Evolutionary conservation across 2,888 invertebrate species (phyloP).

Genomic region (Pyrocoelia pectoralis): DNA sequence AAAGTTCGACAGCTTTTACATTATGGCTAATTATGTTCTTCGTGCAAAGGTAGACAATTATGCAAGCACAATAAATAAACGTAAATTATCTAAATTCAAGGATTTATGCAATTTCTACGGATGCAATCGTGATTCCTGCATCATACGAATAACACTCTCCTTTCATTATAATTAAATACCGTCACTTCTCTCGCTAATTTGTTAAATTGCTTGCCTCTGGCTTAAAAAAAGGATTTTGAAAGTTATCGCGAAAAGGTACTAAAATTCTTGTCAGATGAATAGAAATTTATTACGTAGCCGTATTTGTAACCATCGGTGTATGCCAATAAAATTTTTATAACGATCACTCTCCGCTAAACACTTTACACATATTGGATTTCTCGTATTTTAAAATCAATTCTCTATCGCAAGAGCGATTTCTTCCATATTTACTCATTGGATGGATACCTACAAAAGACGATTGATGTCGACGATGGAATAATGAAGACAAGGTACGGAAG

Average conservation of each 20-base stretch:
- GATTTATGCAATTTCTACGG: slow-evolving; percentile 25
- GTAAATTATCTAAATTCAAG: slow-evolving; percentile 14
- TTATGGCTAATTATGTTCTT: slow-evolving; percentile 21
- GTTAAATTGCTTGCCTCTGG: background rate
- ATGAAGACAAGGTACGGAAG: slow-evolving; percentile 29
- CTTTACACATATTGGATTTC: slow-evolving; percentile 36
- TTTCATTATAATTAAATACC: no score
- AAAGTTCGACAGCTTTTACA: no score
- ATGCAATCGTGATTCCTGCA: slow-evolving; percentile 29
- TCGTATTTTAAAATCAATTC: slow-evolving; percentile 26
- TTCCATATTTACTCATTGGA: slow-evolving; percentile 31
- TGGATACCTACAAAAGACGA: slow-evolving; percentile 24
- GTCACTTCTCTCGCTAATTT: background rate
- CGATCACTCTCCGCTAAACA: slow-evolving; percentile 39
- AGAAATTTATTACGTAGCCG: slow-evolving; percentile 23
- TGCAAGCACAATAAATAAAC: slow-evolving; percentile 25
- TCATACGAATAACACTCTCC: no score
- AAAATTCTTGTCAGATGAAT: background rate
- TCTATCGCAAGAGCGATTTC: slow-evolving; percentile 24
- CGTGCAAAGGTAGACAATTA: slow-evolving; percentile 25
- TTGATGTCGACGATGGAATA: slow-evolving; percentile 28
- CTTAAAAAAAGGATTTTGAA: background rate
- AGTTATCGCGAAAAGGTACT: no score
- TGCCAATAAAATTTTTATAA: slow-evolving; percentile 39
- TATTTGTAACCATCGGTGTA: slow-evolving; percentile 44